Base-by-base conservation (phyloP, 2,888 invertebrate species). In the Drosophila mimica region DNA sequence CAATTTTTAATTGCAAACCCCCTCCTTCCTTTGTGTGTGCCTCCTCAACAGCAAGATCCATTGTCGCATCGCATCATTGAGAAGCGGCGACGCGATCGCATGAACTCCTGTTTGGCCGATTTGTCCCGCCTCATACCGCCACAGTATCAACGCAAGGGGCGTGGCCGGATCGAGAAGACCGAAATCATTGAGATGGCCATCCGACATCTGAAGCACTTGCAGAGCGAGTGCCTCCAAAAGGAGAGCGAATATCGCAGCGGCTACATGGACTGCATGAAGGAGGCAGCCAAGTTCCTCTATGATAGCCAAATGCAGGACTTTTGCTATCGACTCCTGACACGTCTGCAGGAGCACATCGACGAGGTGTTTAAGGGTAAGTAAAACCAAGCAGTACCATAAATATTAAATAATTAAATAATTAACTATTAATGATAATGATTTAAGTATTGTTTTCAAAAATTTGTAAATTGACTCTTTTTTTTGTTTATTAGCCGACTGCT, bases 101-200 rank as follows among this genome's bases (percentile, higher is more conserved):
- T 99, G 99, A 99, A 99, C 94, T 98, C 98, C 93, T 99, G 99
- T 92, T 94, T 99, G 70, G 98, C 98, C 0, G 98, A 99, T 93
- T 95, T 99, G 36, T 98, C 98, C 62, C 95, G 98, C 46, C 95
- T 99, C 61, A 98, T 99, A 75, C 99, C 99, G 0, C 96, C 97
- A 1, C 97, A 97, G 89, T 98, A 98, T 92, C 94, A 98, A 91
- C 98, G 98, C 93, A 99, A 99, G 93, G 98, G 98, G 9, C 95
- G 99, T 63, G 99, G 99, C 20, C 95, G 99, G 49, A 97, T 99
- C 57, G 99, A 99, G 93, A 99, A 99, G 94, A 99, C 99, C 0
- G 99, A 99, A 94, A 99, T 99, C 73, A 98, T 99, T 70, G 99
- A 99, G 94, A 98, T 99, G 98, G 98, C 99, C 49, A 99, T 98